These are phyloP conservation scores for Euclidia mi DNA, from an alignment of 2,888 invertebrate genomes.

Conservation along the genomic window DNA sequence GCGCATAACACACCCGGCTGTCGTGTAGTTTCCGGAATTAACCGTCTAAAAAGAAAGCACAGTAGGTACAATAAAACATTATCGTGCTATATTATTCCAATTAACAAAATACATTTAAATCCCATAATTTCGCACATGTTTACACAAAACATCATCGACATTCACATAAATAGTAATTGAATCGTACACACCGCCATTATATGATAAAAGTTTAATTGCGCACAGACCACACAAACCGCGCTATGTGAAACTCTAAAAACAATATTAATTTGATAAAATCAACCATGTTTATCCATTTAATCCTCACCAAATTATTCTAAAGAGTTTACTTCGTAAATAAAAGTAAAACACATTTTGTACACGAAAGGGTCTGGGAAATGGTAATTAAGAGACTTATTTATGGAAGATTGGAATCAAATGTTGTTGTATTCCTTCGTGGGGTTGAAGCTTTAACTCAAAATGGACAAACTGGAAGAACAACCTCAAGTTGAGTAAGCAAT, in stretches of 20 bases:
- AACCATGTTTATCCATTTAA: conserved; percentile 18
- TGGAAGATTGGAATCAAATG: conserved; percentile 27
- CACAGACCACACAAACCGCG: conserved; percentile 11
- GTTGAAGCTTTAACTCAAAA: conserved; percentile 49
- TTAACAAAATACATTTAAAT: too few species aligned
- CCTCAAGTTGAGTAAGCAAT: conserved; percentile 63
- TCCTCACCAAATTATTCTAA: conserved; percentile 18
- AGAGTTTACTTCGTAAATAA: conserved; percentile 20
- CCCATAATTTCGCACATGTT: too few species aligned
- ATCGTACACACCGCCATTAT: too few species aligned
- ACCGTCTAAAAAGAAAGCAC: too few species aligned
- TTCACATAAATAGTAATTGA: too few species aligned
- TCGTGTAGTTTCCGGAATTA: too few species aligned
- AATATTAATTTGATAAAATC: conserved; percentile 21
- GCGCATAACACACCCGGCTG: too few species aligned
- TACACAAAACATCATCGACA: too few species aligned
- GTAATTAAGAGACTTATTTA: conserved; percentile 21
- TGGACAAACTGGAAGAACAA: conserved; percentile 56
- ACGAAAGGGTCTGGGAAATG: conserved; percentile 17
- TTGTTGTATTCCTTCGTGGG: conserved; percentile 45
- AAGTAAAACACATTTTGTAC: conserved; percentile 17
- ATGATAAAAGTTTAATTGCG: background rate
- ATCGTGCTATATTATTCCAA: too few species aligned
- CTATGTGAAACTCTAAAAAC: conserved; percentile 6
- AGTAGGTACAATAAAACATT: too few species aligned